A percentile compares a stretch with the other conserved stretches of the same genome.
These are phyloP conservation scores for Notiomystis cincta DNA, from an alignment of 2,113 vertebrate genomes.

Conservation along the genomic window DNA sequence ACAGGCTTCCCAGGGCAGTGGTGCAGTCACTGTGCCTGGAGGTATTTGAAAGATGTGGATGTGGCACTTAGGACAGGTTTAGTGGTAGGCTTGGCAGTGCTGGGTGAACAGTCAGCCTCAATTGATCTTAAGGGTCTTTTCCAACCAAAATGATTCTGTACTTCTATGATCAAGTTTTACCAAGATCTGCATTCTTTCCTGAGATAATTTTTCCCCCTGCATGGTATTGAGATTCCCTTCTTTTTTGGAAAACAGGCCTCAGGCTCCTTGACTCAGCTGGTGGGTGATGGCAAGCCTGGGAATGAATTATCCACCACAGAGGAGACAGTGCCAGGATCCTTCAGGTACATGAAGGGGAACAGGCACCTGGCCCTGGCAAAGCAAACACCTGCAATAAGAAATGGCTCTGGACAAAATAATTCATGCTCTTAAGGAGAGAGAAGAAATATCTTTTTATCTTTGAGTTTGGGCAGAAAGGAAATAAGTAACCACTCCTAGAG, in stretches of 20 bases:
- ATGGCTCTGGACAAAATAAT: neutral
- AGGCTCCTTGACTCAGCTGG: neutral
- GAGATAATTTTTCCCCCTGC: neutral
- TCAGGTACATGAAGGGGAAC: neutral
- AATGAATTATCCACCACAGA: neutral
- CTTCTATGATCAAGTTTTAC: neutral
- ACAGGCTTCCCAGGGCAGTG: neutral
- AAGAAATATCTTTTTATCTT: neutral
- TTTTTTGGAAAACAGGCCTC: neutral
- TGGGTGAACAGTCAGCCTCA: accelerated
- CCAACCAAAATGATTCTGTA: neutral
- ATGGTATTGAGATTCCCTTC: neutral
- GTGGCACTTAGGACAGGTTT: neutral
- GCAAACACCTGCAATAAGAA: neutral
- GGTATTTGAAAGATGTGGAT: neutral
- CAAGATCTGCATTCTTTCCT: neutral
- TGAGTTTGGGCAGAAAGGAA: neutral
- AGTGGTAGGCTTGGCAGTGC: neutral
- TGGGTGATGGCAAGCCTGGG: neutral
- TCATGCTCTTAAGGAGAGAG: neutral
- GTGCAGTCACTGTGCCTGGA: neutral
- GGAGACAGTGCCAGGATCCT: neutral
- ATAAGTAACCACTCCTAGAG: neutral
- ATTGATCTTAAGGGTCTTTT: neutral
- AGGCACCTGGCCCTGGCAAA: neutral